A percentile compares a stretch with the other conserved stretches of the same genome.
phyloP scores from a whole-genome alignment of 2,888 invertebrate genomes.

The Julus scandinavius region DNA sequence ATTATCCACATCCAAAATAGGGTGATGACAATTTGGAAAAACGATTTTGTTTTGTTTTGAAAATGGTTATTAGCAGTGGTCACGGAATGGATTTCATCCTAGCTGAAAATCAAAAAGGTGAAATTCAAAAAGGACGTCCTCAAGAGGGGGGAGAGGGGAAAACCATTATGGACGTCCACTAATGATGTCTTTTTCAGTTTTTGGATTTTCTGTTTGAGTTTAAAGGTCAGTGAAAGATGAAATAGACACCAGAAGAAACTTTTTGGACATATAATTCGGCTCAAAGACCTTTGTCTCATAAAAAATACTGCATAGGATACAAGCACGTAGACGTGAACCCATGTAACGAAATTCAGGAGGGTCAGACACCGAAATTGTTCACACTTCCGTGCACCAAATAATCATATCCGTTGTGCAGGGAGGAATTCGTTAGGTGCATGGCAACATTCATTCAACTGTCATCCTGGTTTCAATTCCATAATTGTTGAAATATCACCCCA shows the following conservation, averaged over 20 bases:
- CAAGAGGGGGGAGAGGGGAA: too few relatives aligned
- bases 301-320: neutral
- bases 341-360: neutral
- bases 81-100: too few relatives aligned
- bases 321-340: neutral
- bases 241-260: too few relatives aligned
- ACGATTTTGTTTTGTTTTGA: too few relatives aligned
- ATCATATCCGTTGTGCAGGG: slow-evolving; percentile 14
- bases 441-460: slow-evolving; percentile 26
- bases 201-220: too few relatives aligned
- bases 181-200: too few relatives aligned
- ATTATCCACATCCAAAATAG: neutral
- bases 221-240: too few relatives aligned
- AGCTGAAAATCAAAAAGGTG: too few relatives aligned
- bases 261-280: neutral
- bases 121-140: too few relatives aligned
- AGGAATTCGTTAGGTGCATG: slow-evolving; percentile 1
- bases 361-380: slow-evolving; percentile 33
- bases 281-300: neutral
- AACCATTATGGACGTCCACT: too few relatives aligned
- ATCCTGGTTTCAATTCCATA: slow-evolving; percentile 25
- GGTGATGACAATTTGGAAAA: too few relatives aligned
- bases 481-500: slow-evolving; percentile 13
- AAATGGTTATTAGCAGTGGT: too few relatives aligned
- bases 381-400: slow-evolving; percentile 33